Conservation (phyloP, 37 sponge, comb jelly and placozoan genomes). For the Halisarca cf. caerulea region DNA sequence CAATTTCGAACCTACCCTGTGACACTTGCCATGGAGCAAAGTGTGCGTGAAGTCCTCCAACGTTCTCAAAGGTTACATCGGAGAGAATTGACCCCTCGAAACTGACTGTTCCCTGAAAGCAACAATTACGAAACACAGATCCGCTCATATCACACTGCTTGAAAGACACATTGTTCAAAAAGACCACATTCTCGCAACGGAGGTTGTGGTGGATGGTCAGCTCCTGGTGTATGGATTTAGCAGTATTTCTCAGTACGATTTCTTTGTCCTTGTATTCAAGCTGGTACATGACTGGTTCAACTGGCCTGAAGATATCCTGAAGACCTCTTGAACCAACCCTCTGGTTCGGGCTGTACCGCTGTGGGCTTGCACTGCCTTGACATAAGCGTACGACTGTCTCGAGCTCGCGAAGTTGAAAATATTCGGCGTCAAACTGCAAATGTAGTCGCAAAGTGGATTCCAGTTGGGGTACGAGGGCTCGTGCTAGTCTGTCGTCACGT, state of each 20-base stretch:
- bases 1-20: not conserved
- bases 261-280: too few relatives aligned
- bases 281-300: too few relatives aligned
- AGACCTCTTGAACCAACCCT: too few relatives aligned
- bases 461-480: not conserved
- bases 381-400: not conserved
- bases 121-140: not conserved
- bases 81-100: conserved; percentile 17
- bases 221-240: not conserved
- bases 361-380: too few relatives aligned
- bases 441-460: not conserved
- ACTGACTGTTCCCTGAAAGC: not conserved
- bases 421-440: not conserved
- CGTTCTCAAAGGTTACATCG: conserved; percentile 14
- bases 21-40: conserved; percentile 23
- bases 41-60: conserved; percentile 19
- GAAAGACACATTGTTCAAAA: not conserved
- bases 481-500: not conserved
- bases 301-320: too few relatives aligned
- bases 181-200: too few relatives aligned
- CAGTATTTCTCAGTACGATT: too few relatives aligned
- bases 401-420: not conserved
- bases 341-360: too few relatives aligned
- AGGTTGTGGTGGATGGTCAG: not conserved
- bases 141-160: not conserved